Base-by-base conservation (phyloP, 2,888 invertebrate genomes). In the Dynastes maya region DNA sequence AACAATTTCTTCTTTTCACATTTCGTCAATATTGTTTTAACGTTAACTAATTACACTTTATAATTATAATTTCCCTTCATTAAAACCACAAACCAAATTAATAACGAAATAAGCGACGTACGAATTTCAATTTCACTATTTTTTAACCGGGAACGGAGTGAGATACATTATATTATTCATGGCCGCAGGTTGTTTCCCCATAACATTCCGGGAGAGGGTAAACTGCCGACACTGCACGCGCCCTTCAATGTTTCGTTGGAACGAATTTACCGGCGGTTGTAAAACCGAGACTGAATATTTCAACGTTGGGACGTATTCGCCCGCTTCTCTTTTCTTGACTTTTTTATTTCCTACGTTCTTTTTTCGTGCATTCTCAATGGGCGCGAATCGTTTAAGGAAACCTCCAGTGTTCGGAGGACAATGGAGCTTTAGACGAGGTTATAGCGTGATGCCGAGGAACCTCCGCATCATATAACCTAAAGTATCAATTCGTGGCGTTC, bases 231-330 rank as follows among this genome's bases (percentile, higher is more conserved):
- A 40, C 71, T 32, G 71, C 55, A 71, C 37, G 55, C 32, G 71
- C 55, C 55, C 55, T 58, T n/a, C 71, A 71, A 71, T 58, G 71
- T 53, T 70, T 70, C 70, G 53, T 37, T 37, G 55, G 58, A 71
- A 71, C 71, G 55, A 71, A 71, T 71, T 71, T 58, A 71, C 71
- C 37, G 55, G 53, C 37, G 71, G 71, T 71, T 71, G 71, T 71
- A 71, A 71, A 71, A 55, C 71, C 71, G 71, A 71, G 71, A 71
- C 71, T 71, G 71, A 71, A 71, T 71, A 71, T 71, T 71, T 71
- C 71, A 71, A 22, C 55, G 71, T 58, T 37, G 58, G 27, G 37
- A 32, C 55, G 70, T 70, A 71, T 58, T 71, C 37, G 55, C 55
- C 40, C 71, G 9, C 55, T 58, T 37, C 71, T 16, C 55, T 58